A percentile compares a stretch with the other conserved stretches of the same genome.
These are phyloP conservation scores for Drosophila kanekoi DNA, from an alignment of 2,888 invertebrate species.

Conservation along the genomic window DNA sequence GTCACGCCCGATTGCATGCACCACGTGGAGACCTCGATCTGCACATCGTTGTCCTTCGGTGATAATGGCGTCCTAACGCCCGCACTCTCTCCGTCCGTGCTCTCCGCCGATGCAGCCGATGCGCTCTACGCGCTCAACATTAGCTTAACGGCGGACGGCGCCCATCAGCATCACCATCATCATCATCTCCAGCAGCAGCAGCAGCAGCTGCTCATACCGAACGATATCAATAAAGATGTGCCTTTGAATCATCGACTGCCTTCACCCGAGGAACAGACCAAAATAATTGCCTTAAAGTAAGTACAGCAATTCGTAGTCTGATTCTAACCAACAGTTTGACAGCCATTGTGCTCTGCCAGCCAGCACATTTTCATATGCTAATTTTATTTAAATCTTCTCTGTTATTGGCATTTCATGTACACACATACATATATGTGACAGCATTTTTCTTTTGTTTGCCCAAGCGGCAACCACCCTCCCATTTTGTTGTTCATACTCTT, in stretches of 20 bases:
- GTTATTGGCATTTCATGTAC: conserved; percentile 74
- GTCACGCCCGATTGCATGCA: conserved; percentile 92
- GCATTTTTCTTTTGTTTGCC: conserved; percentile 31
- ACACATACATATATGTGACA: too few relatives aligned
- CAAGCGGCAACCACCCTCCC: conserved; percentile 12
- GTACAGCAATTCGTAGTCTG: conserved; percentile 62
- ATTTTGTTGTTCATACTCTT: conserved; percentile 26
- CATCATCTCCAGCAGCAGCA: conserved; percentile 56
- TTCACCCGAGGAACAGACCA: conserved; percentile 94
- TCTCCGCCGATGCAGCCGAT: conserved; percentile 84
- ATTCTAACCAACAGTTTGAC: conserved; percentile 9
- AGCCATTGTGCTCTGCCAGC: conserved; percentile 7
- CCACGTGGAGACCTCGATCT: conserved; percentile 87
- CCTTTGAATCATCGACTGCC: conserved; percentile 94
- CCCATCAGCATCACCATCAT: conserved; percentile 52
- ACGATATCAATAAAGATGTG: conserved; percentile 85
- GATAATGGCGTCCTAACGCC: conserved; percentile 84
- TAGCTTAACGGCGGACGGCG: conserved; percentile 80
- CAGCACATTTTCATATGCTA: conserved; percentile 30
- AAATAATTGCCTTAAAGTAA: conserved; percentile 93
- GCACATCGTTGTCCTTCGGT: conserved; percentile 84
- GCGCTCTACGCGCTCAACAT: conserved; percentile 82
- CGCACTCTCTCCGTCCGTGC: conserved; percentile 84
- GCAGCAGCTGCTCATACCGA: conserved; percentile 79
- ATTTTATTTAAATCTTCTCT: conserved; percentile 59